Conservation (phyloP, 2,888 invertebrate species). For the Drymonia ruficornis region DNA sequence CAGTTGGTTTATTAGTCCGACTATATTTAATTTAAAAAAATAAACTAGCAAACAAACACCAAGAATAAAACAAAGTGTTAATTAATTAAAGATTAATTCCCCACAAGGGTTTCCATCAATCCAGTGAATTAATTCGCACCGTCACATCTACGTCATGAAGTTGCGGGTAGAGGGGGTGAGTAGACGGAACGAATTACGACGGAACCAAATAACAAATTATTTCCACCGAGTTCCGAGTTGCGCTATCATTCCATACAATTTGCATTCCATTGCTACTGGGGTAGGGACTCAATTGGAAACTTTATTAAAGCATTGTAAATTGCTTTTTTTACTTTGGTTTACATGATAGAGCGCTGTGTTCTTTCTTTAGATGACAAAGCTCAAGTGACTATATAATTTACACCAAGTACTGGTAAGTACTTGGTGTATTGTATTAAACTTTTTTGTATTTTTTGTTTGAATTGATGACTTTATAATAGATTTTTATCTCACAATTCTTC, state of each 20-base stretch:
- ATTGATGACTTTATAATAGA: too few species aligned
- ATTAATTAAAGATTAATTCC: not conserved
- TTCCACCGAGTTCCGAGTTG: not conserved
- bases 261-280: not conserved
- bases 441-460: too few species aligned
- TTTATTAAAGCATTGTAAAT: too few species aligned
- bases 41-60: not conserved
- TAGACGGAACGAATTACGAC: not conserved
- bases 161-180: not conserved
- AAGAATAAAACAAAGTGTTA: not conserved
- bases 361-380: too few species aligned
- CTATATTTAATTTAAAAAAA: too few species aligned
- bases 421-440: too few species aligned
- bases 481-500: too few species aligned
- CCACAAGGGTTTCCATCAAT: conserved; percentile 1
- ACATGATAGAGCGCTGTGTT: too few species aligned
- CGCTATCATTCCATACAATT: not conserved
- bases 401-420: too few species aligned
- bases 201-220: not conserved
- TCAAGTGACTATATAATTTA: too few species aligned
- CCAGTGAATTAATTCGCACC: conserved; percentile 6
- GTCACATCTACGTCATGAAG: not conserved
- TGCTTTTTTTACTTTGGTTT: too few species aligned
- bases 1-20: too few species aligned
- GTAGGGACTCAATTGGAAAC: not conserved